Evolutionary conservation across 30 jellyfish, hydroid and myxozoan genomes (phyloP), one percentile per base, ranked within the genome.

Genomic region (Haliclystus octoradiatus): DNA sequence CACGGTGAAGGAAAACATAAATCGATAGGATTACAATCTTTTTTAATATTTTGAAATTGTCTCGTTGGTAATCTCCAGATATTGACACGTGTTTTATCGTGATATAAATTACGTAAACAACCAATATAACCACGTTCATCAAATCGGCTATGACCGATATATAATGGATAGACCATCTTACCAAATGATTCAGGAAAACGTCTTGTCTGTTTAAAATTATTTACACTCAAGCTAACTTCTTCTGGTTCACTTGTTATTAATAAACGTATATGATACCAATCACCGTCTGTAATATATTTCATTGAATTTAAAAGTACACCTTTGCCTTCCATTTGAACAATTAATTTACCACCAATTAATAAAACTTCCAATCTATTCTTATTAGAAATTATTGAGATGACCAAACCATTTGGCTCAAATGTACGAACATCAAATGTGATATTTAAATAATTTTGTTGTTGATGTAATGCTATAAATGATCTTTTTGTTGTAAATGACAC

Each of bases 51-150:
- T 5, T n/a, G 72, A 67, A 60, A 24, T 63, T 63, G 75, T 14
- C 63, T 52, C 24, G 83, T 51, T n/a, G 69, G 35, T n/a, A 60
- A 51, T 0, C 74, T 22, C 13, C 52, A 64, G 71, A 77, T 66
- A 2, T 81, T 35, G 27, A 88, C 62, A 14, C 47, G 31, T 28
- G 50, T 63, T 29, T 76, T 81, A 64, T 88, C 97, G 13, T 74
- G 62, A 5, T 53, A 70, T 5, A 88, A 29, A 27, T 66, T 79
- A n/a, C 77, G 84, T 67, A 79, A 35, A 33, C 97, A 88, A n/a
- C 95, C 84, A 5, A 88, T 76, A 31, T 80, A 80, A 1, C 94
- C 93, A 0, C 94, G 92, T 50, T 94, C 97, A 65, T 94, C 97
- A 33, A 88, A 71, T 31, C 88, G 80, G 50, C 80, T 62, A 0